Base-by-base conservation (phyloP, 2,888 invertebrate genomes). In the Machimus rusticus region DNA sequence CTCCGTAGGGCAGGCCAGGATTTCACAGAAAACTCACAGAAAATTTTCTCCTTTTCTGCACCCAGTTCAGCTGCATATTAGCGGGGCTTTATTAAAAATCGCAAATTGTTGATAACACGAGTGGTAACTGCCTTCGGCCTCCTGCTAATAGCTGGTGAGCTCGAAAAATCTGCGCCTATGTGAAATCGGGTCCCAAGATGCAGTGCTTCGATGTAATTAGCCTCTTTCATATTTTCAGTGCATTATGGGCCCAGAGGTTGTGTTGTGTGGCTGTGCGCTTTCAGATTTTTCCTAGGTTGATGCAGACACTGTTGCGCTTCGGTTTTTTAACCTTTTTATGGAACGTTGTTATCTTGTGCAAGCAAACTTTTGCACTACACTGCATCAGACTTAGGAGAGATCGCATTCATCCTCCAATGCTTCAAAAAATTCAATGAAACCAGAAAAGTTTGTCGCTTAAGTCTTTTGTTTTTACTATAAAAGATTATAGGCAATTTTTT, bases 31-130 rank as follows among this genome's bases (percentile, higher is more conserved):
- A 86, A 77, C 46, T 77, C 51, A 31, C 37, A 76, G 37, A 76
- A 76, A 76, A 37, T 76, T 37, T 74, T 77, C 74, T 85, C 82
- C 66, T 37, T 82, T 76, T 66, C 55, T 82, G n/a, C 37, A 19
- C 77, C 23, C 8, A 77, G 86, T 77, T 77, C 55, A 39, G 77
- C 77, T 76, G 76, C 86, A 87, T 86, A 86, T 88, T 88, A 88
- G 86, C 87, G 43, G 86, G 46, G 87, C 51, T 74, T 57, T 86
- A 87, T 87, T 87, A 88, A 88, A 88, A 88, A 88, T 88, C 88
- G 57, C 88, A 88, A 87, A 87, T 87, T 84, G 87, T 88, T 81
- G 87, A 88, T 88, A 88, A 87, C 84, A 66, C 28, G 34, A 87
- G 87, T 88, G 87, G 88, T 87, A 87, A 88, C 79, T 86, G 37